phyloP scores from a whole-genome alignment of 2,888 invertebrate species.

The Drosophila prostipennis region DNA sequence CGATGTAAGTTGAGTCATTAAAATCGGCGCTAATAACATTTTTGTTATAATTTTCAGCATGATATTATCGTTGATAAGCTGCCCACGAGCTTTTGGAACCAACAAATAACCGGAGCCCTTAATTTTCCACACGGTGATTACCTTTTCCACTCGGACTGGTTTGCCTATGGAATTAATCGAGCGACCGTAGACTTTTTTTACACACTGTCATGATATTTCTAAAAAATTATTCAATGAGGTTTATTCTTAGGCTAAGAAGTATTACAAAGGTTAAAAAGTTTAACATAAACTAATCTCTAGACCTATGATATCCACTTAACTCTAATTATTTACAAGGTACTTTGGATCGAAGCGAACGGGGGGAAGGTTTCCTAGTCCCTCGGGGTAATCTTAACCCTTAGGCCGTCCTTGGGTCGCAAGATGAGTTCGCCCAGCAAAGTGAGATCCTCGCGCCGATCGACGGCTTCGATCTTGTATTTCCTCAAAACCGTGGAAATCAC shows the following conservation, averaged over 20 bases:
- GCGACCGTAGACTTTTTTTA: neutral
- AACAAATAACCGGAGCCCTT: neutral
- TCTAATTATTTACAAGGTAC: conserved; percentile 70
- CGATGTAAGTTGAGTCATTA: neutral
- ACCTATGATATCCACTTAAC: conserved; percentile 14
- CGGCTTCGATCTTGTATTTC: conserved; percentile 86
- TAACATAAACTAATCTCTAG: conserved; percentile 44
- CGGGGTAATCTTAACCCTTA: conserved; percentile 84
- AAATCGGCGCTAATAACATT: neutral
- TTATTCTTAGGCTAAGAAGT: conserved; percentile 20
- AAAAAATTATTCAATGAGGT: conserved; percentile 2
- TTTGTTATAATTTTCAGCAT: conserved; percentile 1
- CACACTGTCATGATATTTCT: neutral
- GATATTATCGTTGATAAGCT: conserved; percentile 10
- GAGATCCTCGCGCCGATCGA: conserved; percentile 86
- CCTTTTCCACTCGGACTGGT: neutral
- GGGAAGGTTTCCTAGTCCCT: conserved; percentile 60
- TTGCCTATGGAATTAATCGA: neutral
- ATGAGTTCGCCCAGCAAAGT: conserved; percentile 87
- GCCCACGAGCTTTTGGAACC: neutral
- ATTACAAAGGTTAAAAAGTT: conserved; percentile 30
- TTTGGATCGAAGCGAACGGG: conserved; percentile 59
- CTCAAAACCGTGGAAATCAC: conserved; percentile 86
- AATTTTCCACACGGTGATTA: neutral
- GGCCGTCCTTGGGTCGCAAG: conserved; percentile 86